Percentiles rank a stretch among this genome's conserved stretches.
phyloP scores from a whole-genome alignment of 92 coral and sea anemone species.

The Umimayanthus chanpuru region DNA sequence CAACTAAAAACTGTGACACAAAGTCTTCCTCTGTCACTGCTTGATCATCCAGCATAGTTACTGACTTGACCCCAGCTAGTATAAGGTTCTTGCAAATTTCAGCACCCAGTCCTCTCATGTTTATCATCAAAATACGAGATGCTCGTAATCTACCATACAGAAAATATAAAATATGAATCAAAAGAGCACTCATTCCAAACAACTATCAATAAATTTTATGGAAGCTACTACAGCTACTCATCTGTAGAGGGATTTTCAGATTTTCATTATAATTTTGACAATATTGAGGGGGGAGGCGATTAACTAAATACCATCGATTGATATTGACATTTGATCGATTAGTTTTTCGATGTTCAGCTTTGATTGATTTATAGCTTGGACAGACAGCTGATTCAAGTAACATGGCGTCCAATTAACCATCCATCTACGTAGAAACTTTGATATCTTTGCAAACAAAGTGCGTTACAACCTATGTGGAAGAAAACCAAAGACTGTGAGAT shows the following conservation, averaged over 20 bases:
- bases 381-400: too few relatives aligned
- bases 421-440: too few relatives aligned
- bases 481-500: not conserved
- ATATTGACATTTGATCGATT: too few relatives aligned
- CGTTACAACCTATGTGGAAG: not conserved
- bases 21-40: slow-evolving; percentile 87
- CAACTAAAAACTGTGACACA: slow-evolving; percentile 85
- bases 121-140: slow-evolving; percentile 85
- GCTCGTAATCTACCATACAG: slow-evolving; percentile 76
- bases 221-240: too few relatives aligned
- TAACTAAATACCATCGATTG: too few relatives aligned
- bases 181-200: not conserved
- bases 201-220: not conserved
- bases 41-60: slow-evolving; percentile 76
- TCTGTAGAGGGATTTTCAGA: too few relatives aligned
- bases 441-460: too few relatives aligned
- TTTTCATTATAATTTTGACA: too few relatives aligned
- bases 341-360: too few relatives aligned
- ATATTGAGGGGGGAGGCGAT: too few relatives aligned
- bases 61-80: slow-evolving; percentile 94
- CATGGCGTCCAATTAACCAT: too few relatives aligned
- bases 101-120: slow-evolving; percentile 92
- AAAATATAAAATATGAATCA: not conserved
- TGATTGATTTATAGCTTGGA: too few relatives aligned
- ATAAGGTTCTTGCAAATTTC: slow-evolving; percentile 96